phyloP scores from a whole-genome alignment of 1,140 invertebrate species.

The Thalassaphorura encarpata region DNA sequence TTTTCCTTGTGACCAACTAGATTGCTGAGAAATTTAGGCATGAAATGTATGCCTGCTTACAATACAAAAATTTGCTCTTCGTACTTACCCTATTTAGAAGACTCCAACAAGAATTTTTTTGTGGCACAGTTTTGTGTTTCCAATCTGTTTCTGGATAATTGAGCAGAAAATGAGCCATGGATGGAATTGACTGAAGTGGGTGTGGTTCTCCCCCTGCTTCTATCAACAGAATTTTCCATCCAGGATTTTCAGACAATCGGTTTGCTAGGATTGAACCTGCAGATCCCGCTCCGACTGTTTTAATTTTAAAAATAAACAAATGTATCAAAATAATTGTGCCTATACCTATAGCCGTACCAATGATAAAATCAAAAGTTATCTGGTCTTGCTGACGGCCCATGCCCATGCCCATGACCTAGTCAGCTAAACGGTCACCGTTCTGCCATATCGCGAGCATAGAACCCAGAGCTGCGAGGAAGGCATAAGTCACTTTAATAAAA shows the following conservation, averaged over 20 bases:
- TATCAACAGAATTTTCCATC: constrained; percentile 14
- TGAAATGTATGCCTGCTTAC: too few species aligned
- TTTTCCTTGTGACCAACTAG: constrained; percentile 19
- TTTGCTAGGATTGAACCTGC: constrained; percentile 18
- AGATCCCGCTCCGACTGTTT: constrained; percentile 22
- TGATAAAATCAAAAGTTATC: background rate
- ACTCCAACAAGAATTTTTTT: constrained; percentile 11
- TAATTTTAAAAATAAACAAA: too few species aligned
- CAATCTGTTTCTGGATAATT: constrained; percentile 23
- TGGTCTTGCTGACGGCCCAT: background rate
- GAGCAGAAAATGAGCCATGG: constrained; percentile 9
- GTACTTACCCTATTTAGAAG: background rate
- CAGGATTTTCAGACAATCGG: constrained; percentile 39
- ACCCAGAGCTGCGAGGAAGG: background rate
- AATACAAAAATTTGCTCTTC: too few species aligned
- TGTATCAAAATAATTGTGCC: too few species aligned
- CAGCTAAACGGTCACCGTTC: background rate
- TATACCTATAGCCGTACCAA: background rate
- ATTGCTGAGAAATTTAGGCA: too few species aligned
- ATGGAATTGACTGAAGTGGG: constrained; percentile 33
- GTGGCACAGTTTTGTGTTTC: constrained; percentile 22
- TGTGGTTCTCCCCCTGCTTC: constrained; percentile 24
- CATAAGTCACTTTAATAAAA: too few species aligned
- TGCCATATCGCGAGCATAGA: background rate
- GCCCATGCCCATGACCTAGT: background rate